Evolutionary conservation across 2,888 invertebrate species (phyloP), one percentile per base, ranked within the genome.

Genomic region (Meliscaeva auricollis): DNA sequence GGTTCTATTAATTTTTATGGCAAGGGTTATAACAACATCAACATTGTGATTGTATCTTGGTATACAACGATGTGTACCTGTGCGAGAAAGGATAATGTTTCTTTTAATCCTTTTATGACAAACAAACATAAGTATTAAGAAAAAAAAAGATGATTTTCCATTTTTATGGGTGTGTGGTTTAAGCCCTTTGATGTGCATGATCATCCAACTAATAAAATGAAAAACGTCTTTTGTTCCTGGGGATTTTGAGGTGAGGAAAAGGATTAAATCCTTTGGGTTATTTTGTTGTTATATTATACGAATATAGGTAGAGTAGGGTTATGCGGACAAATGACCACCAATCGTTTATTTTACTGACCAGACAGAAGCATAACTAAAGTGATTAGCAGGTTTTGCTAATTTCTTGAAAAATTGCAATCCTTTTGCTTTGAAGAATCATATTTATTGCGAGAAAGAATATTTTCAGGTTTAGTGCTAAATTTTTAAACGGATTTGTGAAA

Each of bases 91-190:
- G 58, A 78, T 74, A 73, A 85, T 85, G 64, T 73, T 72, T 62
- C 74, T 88, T 88, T 90, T 90, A 90, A 90, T 90, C 90, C 90
- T 90, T 90, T 90, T 90, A 90, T 90, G 89, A 85, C 90, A 89
- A 84, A 90, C 87, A 90, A 90, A 89, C 90, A 90, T 48, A 89
- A 89, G 89, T 9, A 38, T n/a, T 9, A 38, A 38, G 11, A 38
- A 38, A 89, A 89, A 89, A 89, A 88, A 89, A 88, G 87, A 75
- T 89, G 87, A 88, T 87, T 73, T 54, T 75, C n/a, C 74, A 50
- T 88, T 90, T 91, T 91, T 89, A 90, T 90, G 90, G 91, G 90
- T 90, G 90, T 90, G 90, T 89, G 90, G 91, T 91, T 91, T 90
- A 89, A 90, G 91, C 90, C 91, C 90, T 90, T 91, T 90, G 90